phyloP scores from a whole-genome alignment of 2,113 vertebrate species.

The Lepus americanus region DNA sequence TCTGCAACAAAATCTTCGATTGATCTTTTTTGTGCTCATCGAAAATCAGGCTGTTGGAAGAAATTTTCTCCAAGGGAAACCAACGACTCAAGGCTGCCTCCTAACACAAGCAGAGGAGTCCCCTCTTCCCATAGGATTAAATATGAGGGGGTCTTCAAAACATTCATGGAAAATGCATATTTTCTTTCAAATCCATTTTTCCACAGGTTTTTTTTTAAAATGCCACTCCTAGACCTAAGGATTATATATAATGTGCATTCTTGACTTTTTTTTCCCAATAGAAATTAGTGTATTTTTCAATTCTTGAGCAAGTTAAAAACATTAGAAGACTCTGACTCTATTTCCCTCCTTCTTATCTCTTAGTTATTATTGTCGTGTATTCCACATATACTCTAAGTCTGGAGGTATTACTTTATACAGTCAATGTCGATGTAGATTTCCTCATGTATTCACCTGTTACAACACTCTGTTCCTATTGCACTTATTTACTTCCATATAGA shows the following conservation, averaged over 20 bases:
- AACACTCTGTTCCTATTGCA: neutral
- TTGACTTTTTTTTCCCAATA: neutral
- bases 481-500: neutral
- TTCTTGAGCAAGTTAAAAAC: neutral
- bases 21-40: neutral
- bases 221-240: neutral
- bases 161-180: no score
- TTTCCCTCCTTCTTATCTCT: neutral
- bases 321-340: constrained; percentile 11
- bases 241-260: neutral
- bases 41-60: neutral
- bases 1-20: neutral
- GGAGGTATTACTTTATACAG: neutral
- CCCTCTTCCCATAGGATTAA: neutral
- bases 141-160: neutral
- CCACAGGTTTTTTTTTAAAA: no score
- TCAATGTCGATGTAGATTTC: constrained; percentile 11
- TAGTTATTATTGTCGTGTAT: neutral
- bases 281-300: constrained; percentile 23
- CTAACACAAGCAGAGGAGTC: neutral
- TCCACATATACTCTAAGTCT: neutral
- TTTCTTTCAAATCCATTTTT: no score
- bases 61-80: constrained; percentile 25
- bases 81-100: neutral
- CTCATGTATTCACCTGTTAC: neutral